Evolutionary conservation across 2,888 invertebrate genomes (phyloP).

Genomic region (Drosophila greeni): DNA sequence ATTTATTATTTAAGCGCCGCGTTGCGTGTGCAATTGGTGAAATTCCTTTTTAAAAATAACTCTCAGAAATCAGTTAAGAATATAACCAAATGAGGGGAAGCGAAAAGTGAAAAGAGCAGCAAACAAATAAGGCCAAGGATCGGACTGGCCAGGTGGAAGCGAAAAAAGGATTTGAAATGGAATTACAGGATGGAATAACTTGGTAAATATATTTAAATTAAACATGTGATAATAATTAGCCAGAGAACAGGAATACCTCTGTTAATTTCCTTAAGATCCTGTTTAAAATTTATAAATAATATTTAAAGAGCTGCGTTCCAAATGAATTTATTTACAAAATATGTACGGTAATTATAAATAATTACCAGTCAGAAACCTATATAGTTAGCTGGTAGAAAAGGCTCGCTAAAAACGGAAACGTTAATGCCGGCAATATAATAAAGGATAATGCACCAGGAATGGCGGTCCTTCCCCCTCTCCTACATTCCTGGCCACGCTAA

Average conservation of each 20-base stretch:
- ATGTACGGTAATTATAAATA: background rate
- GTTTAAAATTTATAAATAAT: too few relatives aligned
- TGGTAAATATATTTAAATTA: background rate
- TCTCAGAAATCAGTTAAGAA: slow-evolving; percentile 50
- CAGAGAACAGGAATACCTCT: background rate
- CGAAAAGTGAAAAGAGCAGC: slow-evolving; percentile 3
- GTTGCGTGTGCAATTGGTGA: slow-evolving; percentile 54
- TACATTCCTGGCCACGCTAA: slow-evolving; percentile 48
- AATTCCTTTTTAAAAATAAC: slow-evolving; percentile 49
- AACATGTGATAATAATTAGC: background rate
- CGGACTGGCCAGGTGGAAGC: background rate
- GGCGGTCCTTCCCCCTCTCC: slow-evolving; percentile 14
- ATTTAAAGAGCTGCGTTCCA: background rate
- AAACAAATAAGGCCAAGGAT: slow-evolving; percentile 39
- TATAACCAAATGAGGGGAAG: slow-evolving; percentile 35
- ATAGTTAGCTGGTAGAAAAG: background rate
- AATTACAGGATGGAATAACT: background rate
- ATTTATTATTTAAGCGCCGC: slow-evolving; percentile 52
- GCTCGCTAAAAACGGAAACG: slow-evolving; percentile 39
- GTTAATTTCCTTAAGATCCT: too few relatives aligned
- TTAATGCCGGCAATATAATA: slow-evolving; percentile 59
- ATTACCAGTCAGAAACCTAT: background rate
- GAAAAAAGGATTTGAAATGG: background rate
- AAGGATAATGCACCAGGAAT: slow-evolving; percentile 55
- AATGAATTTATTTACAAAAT: background rate